These are phyloP conservation scores for Margarornis squamiger DNA, from an alignment of 2,797 vertebrate species.

Conservation along the genomic window DNA sequence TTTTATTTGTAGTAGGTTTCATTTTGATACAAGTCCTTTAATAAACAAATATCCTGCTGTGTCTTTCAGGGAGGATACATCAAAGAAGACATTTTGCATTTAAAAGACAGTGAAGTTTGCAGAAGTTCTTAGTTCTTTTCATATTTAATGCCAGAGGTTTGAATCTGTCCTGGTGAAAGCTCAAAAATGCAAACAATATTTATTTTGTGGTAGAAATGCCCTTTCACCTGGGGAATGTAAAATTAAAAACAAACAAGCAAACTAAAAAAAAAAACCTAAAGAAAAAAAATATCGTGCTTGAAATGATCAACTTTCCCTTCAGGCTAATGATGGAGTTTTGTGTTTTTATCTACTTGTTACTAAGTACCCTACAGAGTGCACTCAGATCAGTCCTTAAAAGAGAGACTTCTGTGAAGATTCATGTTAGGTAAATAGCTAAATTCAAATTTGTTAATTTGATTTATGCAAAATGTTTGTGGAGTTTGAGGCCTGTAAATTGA, in stretches of 20 bases:
- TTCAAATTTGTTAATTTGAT: not conserved
- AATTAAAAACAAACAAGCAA: not conserved
- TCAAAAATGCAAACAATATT: not conserved
- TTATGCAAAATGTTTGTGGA: not conserved
- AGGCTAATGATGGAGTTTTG: not conserved
- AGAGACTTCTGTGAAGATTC: not conserved
- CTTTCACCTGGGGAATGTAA: not conserved
- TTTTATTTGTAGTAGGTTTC: not conserved
- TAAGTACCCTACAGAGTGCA: not conserved
- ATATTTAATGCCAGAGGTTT: not conserved
- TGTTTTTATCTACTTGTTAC: not conserved
- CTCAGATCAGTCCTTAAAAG: not conserved
- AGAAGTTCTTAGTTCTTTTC: not conserved
- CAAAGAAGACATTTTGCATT: not conserved
- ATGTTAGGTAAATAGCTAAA: not conserved
- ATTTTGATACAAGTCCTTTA: not conserved
- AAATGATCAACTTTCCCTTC: not conserved
- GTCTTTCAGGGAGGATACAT: not conserved
- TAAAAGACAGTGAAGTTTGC: not conserved
- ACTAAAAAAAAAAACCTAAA: not conserved
- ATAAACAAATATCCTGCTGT: not conserved
- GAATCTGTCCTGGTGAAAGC: not conserved
- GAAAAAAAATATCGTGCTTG: fast-evolving
- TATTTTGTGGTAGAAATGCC: not conserved
- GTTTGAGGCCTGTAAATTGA: not conserved